phyloP scores from a whole-genome alignment of 2,113 vertebrate species.

The Empidonax traillii region DNA sequence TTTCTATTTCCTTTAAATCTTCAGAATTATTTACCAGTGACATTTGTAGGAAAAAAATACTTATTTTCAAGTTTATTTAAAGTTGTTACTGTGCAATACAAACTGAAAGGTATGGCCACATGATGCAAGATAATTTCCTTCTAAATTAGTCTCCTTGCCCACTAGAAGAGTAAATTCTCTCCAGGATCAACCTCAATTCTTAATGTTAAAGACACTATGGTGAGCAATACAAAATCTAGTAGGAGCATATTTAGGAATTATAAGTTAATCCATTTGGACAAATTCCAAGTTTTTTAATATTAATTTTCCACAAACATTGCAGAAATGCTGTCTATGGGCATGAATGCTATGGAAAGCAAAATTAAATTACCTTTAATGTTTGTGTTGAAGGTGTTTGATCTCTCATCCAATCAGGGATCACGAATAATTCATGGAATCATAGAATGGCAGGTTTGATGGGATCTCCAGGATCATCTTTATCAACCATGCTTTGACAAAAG shows the following conservation, averaged over 20 bases:
- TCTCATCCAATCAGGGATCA: background rate
- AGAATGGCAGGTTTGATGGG: background rate
- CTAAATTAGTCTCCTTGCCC: background rate
- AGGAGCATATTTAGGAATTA: background rate
- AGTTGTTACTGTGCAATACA: background rate
- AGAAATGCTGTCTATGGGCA: background rate
- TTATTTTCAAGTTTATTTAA: slow-evolving; percentile 6
- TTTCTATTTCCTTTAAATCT: slow-evolving; percentile 50
- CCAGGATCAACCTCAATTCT: background rate
- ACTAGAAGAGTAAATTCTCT: background rate
- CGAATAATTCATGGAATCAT: background rate
- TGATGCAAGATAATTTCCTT: background rate
- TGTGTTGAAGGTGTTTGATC: background rate
- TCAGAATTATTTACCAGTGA: slow-evolving; percentile 33
- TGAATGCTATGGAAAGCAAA: background rate
- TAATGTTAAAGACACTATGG: background rate
- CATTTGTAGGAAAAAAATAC: slow-evolving; percentile 33
- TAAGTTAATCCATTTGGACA: background rate
- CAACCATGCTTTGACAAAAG: background rate
- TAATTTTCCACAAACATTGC: background rate
- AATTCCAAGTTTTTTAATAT: background rate
- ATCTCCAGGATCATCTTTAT: background rate
- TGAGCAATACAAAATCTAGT: background rate
- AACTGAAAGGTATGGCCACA: background rate
- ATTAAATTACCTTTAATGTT: background rate